Conservation (phyloP, 35 echinoderm and acorn worm species). For the Lytechinus pictus region DNA sequence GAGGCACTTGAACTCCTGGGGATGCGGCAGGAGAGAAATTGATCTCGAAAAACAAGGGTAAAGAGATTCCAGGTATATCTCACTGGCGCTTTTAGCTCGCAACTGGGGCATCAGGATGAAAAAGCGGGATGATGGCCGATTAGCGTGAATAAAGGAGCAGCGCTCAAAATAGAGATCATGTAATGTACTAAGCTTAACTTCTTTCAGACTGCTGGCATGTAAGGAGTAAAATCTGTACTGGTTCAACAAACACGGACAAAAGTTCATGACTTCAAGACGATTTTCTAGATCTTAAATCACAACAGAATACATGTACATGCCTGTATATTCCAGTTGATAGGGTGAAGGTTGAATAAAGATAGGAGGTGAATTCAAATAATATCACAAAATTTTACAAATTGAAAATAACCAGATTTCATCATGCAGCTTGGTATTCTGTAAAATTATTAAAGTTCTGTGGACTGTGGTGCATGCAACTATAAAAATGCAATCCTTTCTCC, state of each 20-base stretch:
- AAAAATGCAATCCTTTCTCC: too few species aligned
- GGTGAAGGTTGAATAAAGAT: too few species aligned
- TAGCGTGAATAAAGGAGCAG: neutral
- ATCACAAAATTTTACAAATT: too few species aligned
- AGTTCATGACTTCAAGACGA: neutral
- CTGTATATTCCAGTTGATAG: too few species aligned
- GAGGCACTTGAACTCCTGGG: neutral
- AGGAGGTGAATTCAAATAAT: too few species aligned
- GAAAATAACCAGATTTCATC: too few species aligned
- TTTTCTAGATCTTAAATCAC: neutral
- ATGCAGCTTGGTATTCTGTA: too few species aligned
- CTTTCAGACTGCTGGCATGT: neutral
- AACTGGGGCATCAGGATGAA: neutral
- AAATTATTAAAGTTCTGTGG: too few species aligned
- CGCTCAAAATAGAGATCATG: neutral
- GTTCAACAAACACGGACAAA: neutral
- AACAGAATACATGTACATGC: too few species aligned
- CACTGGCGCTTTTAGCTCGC: neutral
- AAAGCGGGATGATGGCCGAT: neutral
- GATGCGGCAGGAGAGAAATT: neutral
- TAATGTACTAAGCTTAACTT: neutral
- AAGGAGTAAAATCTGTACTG: neutral
- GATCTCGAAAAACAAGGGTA: constrained; percentile 10
- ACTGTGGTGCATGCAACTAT: too few species aligned
- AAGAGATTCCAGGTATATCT: neutral